Conservation (phyloP, 2,888 invertebrate species). For the Perizoma affinitatum region DNA sequence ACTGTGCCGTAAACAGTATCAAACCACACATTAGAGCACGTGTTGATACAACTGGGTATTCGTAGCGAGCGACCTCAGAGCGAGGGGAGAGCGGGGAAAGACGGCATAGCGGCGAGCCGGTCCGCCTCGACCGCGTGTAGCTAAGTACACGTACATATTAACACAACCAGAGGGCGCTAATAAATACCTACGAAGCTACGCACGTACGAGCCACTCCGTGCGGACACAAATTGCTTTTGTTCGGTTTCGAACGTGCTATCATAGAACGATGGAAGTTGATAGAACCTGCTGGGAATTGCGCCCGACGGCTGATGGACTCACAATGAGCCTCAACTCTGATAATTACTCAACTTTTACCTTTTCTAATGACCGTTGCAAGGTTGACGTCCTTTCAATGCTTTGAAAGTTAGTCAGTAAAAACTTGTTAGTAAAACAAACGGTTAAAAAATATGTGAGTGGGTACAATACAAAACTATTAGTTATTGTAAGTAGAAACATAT, state of each 20-base stretch:
- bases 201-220: conserved; percentile 71
- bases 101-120: conserved; percentile 33
- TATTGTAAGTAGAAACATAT: too few relatives aligned
- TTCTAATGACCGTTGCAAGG: conserved; percentile 53
- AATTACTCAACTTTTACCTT: conserved; percentile 66
- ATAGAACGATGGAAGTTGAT: conserved; percentile 41
- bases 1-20: conserved; percentile 51
- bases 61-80: conserved; percentile 67
- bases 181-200: conserved; percentile 77
- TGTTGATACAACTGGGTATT: conserved; percentile 55
- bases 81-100: conserved; percentile 55
- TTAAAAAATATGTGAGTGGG: conserved; percentile 7
- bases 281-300: conserved; percentile 56
- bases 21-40: conserved; percentile 46
- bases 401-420: conserved; percentile 31
- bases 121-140: conserved; percentile 35
- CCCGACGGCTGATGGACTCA: conserved; percentile 65
- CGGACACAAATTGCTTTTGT: conserved; percentile 83
- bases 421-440: conserved; percentile 19
- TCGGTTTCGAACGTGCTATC: conserved; percentile 69
- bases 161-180: conserved; percentile 68
- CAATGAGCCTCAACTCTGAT: conserved; percentile 59
- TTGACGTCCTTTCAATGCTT: conserved; percentile 38
- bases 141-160: conserved; percentile 52
- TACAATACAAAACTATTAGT: too few relatives aligned